A percentile compares a stretch with the other conserved stretches of the same genome.
Conservation (phyloP, 2,888 invertebrate genomes). For the Caradrina kadenii region DNA sequence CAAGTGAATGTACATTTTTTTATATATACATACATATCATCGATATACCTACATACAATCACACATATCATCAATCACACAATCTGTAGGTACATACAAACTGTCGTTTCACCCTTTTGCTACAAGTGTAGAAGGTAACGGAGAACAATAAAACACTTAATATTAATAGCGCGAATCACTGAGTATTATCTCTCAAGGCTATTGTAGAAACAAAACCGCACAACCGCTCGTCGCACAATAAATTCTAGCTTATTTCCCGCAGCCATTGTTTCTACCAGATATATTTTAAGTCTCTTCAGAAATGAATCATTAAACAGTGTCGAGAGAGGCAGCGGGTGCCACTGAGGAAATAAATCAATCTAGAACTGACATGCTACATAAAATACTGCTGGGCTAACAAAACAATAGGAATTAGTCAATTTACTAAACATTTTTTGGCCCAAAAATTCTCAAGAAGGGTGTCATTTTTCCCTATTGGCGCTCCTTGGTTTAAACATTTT, state of each 20-base stretch:
- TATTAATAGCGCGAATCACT: slow-evolving; percentile 47
- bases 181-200: slow-evolving; percentile 42
- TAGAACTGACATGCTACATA: slow-evolving; percentile 55
- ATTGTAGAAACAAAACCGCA: slow-evolving; percentile 47
- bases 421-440: slow-evolving; percentile 8
- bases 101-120: slow-evolving; percentile 14
- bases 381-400: slow-evolving; percentile 54
- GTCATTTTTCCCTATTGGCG: neutral
- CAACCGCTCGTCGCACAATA: slow-evolving; percentile 55
- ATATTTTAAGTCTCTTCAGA: slow-evolving; percentile 71
- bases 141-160: slow-evolving; percentile 47
- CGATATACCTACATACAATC: too few species aligned
- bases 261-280: slow-evolving; percentile 70
- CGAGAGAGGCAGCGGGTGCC: slow-evolving; percentile 47
- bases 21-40: too few species aligned
- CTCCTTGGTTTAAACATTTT: neutral
- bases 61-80: neutral
- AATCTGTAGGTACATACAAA: slow-evolving; percentile 11
- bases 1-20: too few species aligned
- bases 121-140: slow-evolving; percentile 26
- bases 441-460: slow-evolving; percentile 24
- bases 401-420: slow-evolving; percentile 38
- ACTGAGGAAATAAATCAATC: slow-evolving; percentile 59
- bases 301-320: slow-evolving; percentile 76
- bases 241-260: slow-evolving; percentile 64